Evolutionary conservation across 2,888 invertebrate species (phyloP).

Genomic region (Dendrolimus pini): DNA sequence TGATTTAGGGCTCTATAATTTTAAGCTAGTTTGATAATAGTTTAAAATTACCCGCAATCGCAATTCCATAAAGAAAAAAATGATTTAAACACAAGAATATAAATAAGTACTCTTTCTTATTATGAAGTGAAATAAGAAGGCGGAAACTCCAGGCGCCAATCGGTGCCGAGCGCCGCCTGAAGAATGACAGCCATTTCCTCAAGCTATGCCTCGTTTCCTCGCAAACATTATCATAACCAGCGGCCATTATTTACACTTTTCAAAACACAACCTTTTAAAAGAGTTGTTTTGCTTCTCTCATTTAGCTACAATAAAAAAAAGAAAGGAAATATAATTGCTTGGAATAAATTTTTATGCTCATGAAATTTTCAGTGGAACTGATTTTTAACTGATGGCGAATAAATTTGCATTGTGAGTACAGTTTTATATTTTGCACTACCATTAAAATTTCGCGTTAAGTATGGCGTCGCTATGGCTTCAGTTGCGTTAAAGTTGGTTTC

Average conservation of each 20-base stretch:
- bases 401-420: conserved; percentile 3
- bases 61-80: too few species aligned
- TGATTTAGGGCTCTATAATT: too few species aligned
- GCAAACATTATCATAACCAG: conserved; percentile 45
- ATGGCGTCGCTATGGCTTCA: too few species aligned
- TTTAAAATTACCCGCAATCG: too few species aligned
- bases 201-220: conserved; percentile 47
- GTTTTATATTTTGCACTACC: too few species aligned
- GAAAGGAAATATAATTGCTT: background rate
- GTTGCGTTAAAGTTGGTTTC: too few species aligned
- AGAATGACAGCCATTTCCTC: conserved; percentile 57
- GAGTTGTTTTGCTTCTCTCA: background rate
- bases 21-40: too few species aligned
- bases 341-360: background rate
- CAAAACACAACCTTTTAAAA: conserved; percentile 1
- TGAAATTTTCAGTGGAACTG: background rate
- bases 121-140: conserved; percentile 20
- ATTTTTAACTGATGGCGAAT: conserved; percentile 5
- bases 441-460: too few species aligned
- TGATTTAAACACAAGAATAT: background rate
- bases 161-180: conserved; percentile 33
- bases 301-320: background rate
- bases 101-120: conserved; percentile 13
- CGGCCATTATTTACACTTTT: conserved; percentile 35
- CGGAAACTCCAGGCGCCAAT: conserved; percentile 42